Evolutionary conservation across 2,797 vertebrate species (phyloP), one percentile per base, ranked within the genome.

Genomic region (Hydrocynus forskahlii): DNA sequence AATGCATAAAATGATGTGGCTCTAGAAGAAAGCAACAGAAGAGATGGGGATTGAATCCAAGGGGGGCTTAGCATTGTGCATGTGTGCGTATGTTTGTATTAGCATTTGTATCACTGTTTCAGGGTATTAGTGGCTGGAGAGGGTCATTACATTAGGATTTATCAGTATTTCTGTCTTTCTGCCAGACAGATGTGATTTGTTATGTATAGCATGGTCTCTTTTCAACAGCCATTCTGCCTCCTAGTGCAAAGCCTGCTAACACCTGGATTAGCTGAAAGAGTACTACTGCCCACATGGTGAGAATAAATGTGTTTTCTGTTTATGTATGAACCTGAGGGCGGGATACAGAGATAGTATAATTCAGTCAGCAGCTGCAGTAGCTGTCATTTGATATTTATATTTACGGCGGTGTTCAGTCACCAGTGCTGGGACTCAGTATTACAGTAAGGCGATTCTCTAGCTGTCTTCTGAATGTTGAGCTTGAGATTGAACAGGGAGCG

Each of bases 331-430:
- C 43, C 43, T 29, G 50, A 74, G 59, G 21, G 40, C 43, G 7
- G 63, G 63, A n/a, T 66, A 40, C 10, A 19, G 64, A 29, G 63
- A 29, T 38, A 68, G 70, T 75, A 29, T 29, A 80, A 67, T 80
- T 75, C 19, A 67, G 54, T 68, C 62, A 75, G 63, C 40, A 69
- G 79, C 72, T 60, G 64, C 72, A n/a, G 25, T 38, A 59, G 50
- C 50, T 23, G 52, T 57, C 17, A 52, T 67, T 68, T 75, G 50
- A 75, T 80, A 80, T 71, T 54, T 71, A 54, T 54, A 54, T 81
- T 75, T 81, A 81, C 69, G 63, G 72, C 21, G 21, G 40, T 48
- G 50, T 81, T 81, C 40, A 64, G 25, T 45, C 25, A 2, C 54
- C 54, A 52, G 40, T 43, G 48, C 60, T 19, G 14, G 40, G 48